These are phyloP conservation scores for Chloropsis cyanopogon DNA, from an alignment of 2,113 vertebrate genomes.

Conservation along the genomic window DNA sequence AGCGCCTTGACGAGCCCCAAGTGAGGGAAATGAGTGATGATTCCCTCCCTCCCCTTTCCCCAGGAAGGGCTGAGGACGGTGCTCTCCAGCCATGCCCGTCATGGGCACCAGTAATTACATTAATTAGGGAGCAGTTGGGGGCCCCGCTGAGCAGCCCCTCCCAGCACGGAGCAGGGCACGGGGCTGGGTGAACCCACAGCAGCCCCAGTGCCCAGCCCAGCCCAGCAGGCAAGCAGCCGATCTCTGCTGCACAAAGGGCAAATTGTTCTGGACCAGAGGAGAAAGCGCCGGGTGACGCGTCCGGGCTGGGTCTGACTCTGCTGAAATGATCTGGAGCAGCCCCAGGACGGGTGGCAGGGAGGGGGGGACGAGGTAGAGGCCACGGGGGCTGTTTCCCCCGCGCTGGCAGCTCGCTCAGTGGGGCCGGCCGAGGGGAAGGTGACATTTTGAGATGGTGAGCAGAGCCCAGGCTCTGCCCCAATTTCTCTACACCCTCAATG, in stretches of 20 bases:
- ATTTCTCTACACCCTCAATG: background rate
- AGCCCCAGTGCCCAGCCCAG: background rate
- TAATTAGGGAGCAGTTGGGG: background rate
- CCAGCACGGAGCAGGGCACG: background rate
- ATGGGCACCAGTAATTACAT: background rate
- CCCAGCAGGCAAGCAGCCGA: background rate
- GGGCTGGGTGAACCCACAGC: background rate
- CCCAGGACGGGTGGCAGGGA: background rate
- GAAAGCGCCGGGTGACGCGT: background rate
- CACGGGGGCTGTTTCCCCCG: background rate
- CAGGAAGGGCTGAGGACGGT: background rate
- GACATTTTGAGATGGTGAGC: background rate
- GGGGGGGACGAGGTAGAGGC: background rate
- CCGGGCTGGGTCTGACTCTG: background rate
- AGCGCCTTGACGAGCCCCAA: background rate
- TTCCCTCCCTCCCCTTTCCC: background rate
- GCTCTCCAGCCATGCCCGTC: background rate
- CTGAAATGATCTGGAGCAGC: background rate
- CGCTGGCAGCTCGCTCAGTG: background rate
- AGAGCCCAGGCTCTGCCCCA: background rate
- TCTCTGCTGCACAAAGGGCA: background rate
- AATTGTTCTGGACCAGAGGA: conserved; percentile 38
- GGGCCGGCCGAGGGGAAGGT: background rate
- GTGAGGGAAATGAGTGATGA: background rate
- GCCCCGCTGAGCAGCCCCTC: background rate